These are phyloP conservation scores for Sabatieria punctata DNA, from an alignment of 2,888 invertebrate species.

Conservation along the genomic window DNA sequence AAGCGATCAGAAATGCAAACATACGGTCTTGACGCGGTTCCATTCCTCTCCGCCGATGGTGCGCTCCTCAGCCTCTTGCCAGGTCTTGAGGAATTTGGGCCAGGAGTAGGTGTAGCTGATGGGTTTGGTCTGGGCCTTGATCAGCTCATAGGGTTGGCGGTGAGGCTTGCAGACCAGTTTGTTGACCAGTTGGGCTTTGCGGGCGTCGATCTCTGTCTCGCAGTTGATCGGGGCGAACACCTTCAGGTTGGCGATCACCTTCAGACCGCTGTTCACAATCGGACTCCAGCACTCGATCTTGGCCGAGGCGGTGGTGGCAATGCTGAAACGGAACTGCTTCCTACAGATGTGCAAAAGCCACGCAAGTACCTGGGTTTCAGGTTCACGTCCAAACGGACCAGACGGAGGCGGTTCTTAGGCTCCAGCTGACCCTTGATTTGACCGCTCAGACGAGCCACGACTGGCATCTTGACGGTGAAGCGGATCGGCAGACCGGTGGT, in stretches of 20 bases:
- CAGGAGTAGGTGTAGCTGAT: conserved; percentile 16
- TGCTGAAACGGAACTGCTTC: conserved; percentile 4
- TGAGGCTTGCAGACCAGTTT: background rate
- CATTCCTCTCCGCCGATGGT: conserved; percentile 15
- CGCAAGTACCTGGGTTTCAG: no score
- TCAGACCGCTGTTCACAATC: conserved; percentile 18
- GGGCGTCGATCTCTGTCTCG: background rate
- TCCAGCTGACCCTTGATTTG: no score
- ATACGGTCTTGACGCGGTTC: conserved; percentile 11
- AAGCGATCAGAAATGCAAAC: conserved; percentile 3
- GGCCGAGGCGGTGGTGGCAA: conserved; percentile 14
- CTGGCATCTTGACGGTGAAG: no score
- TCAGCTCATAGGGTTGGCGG: background rate
- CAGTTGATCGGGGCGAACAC: conserved; percentile 18
- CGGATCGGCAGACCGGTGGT: conserved; percentile 18
- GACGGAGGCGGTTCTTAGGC: no score
- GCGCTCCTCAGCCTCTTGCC: conserved; percentile 17
- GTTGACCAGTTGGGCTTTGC: background rate
- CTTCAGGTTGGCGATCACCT: conserved; percentile 15
- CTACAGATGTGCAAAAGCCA: background rate
- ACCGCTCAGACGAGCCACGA: no score
- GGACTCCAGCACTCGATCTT: conserved; percentile 15
- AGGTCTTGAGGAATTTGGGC: conserved; percentile 14
- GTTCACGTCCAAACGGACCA: no score
- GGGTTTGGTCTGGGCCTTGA: conserved; percentile 13